These are phyloP conservation scores for Anser cygnoides DNA, from an alignment of 2,113 vertebrate species.

Conservation along the genomic window DNA sequence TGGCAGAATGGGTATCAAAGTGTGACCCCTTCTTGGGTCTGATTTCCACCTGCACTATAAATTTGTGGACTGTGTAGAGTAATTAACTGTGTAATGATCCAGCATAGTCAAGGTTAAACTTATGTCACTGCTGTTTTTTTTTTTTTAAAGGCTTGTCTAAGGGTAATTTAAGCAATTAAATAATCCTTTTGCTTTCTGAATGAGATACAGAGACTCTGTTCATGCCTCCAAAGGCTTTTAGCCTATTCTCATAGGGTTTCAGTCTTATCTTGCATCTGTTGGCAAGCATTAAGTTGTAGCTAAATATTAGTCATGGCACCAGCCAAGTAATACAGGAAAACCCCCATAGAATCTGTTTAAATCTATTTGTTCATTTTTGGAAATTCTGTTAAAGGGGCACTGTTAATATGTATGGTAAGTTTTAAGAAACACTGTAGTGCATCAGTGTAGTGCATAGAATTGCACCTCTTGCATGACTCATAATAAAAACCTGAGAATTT, in stretches of 20 bases:
- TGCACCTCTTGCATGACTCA: neutral
- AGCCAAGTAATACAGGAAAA: slow-evolving; percentile 7
- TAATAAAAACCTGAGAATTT: neutral
- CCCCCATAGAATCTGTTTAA: neutral
- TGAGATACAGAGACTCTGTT: neutral
- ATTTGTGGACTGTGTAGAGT: neutral
- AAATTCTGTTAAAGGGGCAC: neutral
- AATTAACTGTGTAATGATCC: neutral
- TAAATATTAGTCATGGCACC: slow-evolving; percentile 29
- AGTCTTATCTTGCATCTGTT: slow-evolving; percentile 13
- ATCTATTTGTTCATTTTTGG: neutral
- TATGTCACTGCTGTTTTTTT: neutral
- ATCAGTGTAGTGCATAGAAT: neutral
- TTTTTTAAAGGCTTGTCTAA: neutral
- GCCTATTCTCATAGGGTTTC: neutral
- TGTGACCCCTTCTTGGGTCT: neutral
- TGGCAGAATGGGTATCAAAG: neutral
- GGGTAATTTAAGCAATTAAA: slow-evolving; percentile 4
- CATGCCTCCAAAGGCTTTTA: slow-evolving; percentile 16
- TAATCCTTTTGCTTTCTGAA: slow-evolving; percentile 8
- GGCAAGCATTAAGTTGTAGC: slow-evolving; percentile 1
- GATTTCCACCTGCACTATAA: neutral
- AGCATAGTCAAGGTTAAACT: neutral
- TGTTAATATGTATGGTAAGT: neutral
- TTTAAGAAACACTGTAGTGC: neutral